Conservation (phyloP, 2,797 vertebrate species). For the Falco columbarius region DNA sequence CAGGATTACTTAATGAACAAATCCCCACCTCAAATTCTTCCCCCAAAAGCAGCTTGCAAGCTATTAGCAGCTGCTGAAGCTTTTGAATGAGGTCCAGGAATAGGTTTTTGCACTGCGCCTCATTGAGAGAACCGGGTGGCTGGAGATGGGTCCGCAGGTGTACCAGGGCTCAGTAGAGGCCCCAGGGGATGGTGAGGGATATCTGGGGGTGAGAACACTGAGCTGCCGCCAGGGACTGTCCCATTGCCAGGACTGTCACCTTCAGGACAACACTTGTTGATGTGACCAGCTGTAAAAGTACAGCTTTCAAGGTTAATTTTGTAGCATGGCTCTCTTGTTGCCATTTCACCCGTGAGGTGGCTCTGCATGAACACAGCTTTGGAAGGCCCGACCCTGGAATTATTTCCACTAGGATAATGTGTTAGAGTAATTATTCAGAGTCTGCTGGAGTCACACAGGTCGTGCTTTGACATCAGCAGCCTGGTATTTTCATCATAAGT, state of each 20-base stretch:
- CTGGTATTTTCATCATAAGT: neutral
- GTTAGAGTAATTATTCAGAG: neutral
- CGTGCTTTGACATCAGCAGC: neutral
- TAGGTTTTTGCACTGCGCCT: neutral
- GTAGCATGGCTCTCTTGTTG: neutral
- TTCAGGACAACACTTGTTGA: neutral
- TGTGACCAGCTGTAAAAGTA: neutral
- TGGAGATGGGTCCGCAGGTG: neutral
- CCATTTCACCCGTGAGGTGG: neutral
- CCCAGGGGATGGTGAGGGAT: fast-evolving
- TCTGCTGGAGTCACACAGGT: neutral
- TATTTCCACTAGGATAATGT: neutral
- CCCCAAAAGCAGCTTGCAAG: neutral
- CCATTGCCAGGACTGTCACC: neutral
- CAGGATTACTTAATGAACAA: neutral
- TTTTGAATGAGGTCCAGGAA: neutral
- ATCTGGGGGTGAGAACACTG: neutral
- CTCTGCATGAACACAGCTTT: neutral
- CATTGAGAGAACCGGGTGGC: fast-evolving
- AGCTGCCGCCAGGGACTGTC: neutral
- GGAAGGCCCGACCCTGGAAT: neutral
- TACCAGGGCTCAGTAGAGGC: neutral
- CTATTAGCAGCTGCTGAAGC: neutral
- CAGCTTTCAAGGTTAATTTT: neutral
- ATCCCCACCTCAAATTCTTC: neutral